Conservation (phyloP, 2,797 vertebrate genomes). For the Lagorchestes hirsutus region DNA sequence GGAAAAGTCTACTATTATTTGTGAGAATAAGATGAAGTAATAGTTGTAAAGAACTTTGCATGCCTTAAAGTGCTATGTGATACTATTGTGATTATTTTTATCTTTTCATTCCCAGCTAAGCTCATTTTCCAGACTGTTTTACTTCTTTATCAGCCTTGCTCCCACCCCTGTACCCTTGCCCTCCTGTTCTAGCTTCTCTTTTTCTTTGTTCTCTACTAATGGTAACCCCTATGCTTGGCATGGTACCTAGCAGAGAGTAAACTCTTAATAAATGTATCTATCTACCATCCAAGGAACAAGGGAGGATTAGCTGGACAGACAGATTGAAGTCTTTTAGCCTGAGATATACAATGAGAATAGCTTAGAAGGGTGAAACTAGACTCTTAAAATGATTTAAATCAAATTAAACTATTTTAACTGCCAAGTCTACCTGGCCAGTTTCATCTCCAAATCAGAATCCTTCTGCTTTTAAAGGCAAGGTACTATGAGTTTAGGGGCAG, state of each 20-base stretch:
- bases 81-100: background rate
- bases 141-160: background rate
- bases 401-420: background rate
- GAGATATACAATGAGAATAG: background rate
- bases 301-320: background rate
- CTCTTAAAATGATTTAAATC: background rate
- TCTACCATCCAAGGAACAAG: background rate
- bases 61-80: background rate
- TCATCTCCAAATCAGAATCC: background rate
- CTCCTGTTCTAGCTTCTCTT: background rate
- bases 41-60: background rate
- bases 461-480: background rate
- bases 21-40: background rate
- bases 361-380: too few species aligned
- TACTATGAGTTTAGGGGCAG: background rate
- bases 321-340: background rate
- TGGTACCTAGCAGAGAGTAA: background rate
- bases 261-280: background rate
- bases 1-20: background rate
- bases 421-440: background rate
- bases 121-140: background rate
- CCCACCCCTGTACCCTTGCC: background rate
- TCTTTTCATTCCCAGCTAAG: background rate
- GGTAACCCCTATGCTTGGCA: background rate
- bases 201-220: background rate